Evolutionary conservation across 2,797 vertebrate genomes (phyloP), one percentile per base, ranked within the genome.

Genomic region (Manis javanica): DNA sequence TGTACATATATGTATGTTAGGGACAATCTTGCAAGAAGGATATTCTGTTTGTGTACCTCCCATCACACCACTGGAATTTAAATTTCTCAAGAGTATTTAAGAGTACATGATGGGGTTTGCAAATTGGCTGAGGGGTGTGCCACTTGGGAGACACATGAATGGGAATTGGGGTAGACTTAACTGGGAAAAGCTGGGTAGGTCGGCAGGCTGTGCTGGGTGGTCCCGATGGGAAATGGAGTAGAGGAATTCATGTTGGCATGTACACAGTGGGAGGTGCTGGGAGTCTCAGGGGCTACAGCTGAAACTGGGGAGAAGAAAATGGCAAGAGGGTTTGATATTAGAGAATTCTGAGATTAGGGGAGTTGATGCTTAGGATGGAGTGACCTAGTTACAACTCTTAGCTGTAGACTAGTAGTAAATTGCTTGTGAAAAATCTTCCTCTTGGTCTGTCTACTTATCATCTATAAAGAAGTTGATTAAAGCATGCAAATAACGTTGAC

Each of bases 391-490:
- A 53, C 19, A 75, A 64, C 37, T 59, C 63, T 72, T 81, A 88
- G 23, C 84, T 84, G 59, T 84, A 63, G 51, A 92, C 66, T 49
- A 9, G n/a, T 7, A 29, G 55, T 92, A 53, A 87, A 72, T 94
- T 85, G 91, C 59, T 75, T 74, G 8, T 72, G 82, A 91, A 84
- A n/a, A 69, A 24, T 34, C n/a, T 87, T 31, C 31, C 51, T 92
- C 18, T 77, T 19, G 19, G 29, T 51, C 34, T 69, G 5, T 34
- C 46, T 95, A 46, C 63, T 49, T 92, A 7, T 55, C 37, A 11
- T 82, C 72, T 88, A 6, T 86, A 75, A 96, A 83, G 71, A 90
- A 94, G 59, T 68, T 93, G 59, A 53, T 83, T 64, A 75, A 87
- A 93, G 79, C 53, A 86, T 61, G 14, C 79, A 90, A 72, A 85